Evolutionary conservation across 2,888 invertebrate species (phyloP), one percentile per base, ranked within the genome.

Genomic region (Drosophila algonquin): DNA sequence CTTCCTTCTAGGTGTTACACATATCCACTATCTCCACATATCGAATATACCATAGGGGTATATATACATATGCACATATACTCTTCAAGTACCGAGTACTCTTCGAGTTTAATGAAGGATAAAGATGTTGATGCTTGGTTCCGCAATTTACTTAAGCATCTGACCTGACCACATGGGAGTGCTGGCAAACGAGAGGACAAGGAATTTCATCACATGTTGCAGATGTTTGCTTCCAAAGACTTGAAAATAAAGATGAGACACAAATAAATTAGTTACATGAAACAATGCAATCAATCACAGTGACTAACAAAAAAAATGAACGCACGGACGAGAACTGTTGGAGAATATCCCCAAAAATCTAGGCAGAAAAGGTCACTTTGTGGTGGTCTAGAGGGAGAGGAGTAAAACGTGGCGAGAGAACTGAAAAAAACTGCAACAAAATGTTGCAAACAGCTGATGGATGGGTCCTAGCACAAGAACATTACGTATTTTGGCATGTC

Each of bases 281-380:
- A 81, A 79, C 82, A 85, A 80, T 76, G 74, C 83, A 85, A 85
- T 85, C 85, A 85, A 85, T 86, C 81, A 83, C 86, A 81, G 76
- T 75, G 85, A 67, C 65, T 60, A 79, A 76, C 63, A 30, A 30
- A 78, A 79, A 75, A 32, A 18, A 30, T 9, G 10, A 40, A 53
- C 27, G 54, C 35, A 44, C 35, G 12, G n/a, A 12, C n/a, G 16
- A 30, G 45, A 51, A 2, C 30, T 30, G 2, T 7, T 8, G 30
- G 30, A 30, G 30, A 30, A 47, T 12, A 58, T 10, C 1, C 30
- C 30, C 24, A 40, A 44, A 45, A 47, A 46, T 10, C 16, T 16
- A 54, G 44, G 27, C 35, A 32, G 40, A 68, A 63, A 75, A 63
- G 44, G 54, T 74, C 70, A 76, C 76, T 78, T 73, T 68, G 64